phyloP scores from a whole-genome alignment of 1,140 invertebrate species.

The Philotrypesis tridentata region DNA sequence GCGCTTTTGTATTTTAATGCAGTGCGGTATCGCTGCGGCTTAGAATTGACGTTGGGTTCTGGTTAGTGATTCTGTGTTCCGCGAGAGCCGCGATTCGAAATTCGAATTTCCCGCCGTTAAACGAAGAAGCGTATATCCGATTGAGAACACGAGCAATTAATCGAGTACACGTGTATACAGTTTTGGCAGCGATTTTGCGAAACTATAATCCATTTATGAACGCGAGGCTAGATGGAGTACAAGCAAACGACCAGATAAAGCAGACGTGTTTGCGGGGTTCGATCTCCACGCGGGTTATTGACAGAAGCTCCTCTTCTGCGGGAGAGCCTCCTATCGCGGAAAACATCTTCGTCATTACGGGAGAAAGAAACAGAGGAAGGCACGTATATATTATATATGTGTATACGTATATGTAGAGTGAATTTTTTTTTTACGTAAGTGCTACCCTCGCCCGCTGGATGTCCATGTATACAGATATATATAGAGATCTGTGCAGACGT shows the following conservation, averaged over 20 bases:
- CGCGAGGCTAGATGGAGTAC: background rate
- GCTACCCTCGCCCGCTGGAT: background rate
- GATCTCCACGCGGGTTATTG: constrained; percentile 2
- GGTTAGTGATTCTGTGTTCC: too few relatives aligned
- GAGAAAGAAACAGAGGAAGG: background rate
- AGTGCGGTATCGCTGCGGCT: too few relatives aligned
- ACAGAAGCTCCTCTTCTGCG: background rate
- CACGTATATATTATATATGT: background rate
- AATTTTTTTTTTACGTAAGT: constrained; percentile 38
- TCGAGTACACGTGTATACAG: too few relatives aligned
- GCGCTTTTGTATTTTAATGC: too few relatives aligned
- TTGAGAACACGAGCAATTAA: too few relatives aligned
- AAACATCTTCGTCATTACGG: constrained; percentile 11
- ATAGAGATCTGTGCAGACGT: too few relatives aligned
- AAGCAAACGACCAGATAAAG: background rate
- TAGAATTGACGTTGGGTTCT: too few relatives aligned
- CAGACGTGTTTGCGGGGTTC: background rate
- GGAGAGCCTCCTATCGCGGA: background rate
- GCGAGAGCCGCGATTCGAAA: too few relatives aligned
- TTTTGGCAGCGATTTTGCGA: background rate
- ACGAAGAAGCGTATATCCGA: too few relatives aligned
- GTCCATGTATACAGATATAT: constrained; percentile 1
- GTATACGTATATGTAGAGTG: background rate
- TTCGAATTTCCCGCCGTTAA: too few relatives aligned
- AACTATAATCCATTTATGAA: background rate